These are phyloP conservation scores for Zeuzera pyrina DNA, from an alignment of 2,888 invertebrate genomes.

Conservation along the genomic window DNA sequence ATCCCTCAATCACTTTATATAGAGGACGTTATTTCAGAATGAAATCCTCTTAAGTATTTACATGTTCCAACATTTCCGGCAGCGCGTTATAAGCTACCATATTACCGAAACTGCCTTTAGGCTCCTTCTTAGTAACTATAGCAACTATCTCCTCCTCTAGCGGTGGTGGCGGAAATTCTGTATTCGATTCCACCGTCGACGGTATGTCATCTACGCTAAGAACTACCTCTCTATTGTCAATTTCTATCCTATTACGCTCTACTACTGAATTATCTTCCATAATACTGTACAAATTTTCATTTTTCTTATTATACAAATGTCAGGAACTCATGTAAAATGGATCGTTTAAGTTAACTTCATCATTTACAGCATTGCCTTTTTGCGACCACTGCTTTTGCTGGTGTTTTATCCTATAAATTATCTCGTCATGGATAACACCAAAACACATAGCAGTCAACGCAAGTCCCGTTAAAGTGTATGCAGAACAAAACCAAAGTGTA, in stretches of 20 bases:
- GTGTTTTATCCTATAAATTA: constrained; percentile 85
- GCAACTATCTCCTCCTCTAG: constrained; percentile 66
- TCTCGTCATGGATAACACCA: constrained; percentile 91
- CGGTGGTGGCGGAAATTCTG: constrained; percentile 54
- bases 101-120: constrained; percentile 55
- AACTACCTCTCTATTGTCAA: constrained; percentile 65
- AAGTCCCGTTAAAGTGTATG: constrained; percentile 89
- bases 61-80: constrained; percentile 66
- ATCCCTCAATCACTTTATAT: too few relatives aligned
- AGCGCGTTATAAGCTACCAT: constrained; percentile 69
- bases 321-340: constrained; percentile 81
- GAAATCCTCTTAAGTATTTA: constrained; percentile 34
- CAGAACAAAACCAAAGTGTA: constrained; percentile 91
- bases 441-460: constrained; percentile 93
- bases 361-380: constrained; percentile 76
- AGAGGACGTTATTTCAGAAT: too few relatives aligned
- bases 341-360: constrained; percentile 76
- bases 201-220: constrained; percentile 66
- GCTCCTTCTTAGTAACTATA: constrained; percentile 66
- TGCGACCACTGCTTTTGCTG: constrained; percentile 76
- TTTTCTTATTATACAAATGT: constrained; percentile 77
- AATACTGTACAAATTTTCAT: constrained; percentile 72
- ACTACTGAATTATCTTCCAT: constrained; percentile 62
- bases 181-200: constrained; percentile 38
- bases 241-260: constrained; percentile 61